Conservation (phyloP, 2,113 vertebrate genomes). For the Grammomys dolichurus region DNA sequence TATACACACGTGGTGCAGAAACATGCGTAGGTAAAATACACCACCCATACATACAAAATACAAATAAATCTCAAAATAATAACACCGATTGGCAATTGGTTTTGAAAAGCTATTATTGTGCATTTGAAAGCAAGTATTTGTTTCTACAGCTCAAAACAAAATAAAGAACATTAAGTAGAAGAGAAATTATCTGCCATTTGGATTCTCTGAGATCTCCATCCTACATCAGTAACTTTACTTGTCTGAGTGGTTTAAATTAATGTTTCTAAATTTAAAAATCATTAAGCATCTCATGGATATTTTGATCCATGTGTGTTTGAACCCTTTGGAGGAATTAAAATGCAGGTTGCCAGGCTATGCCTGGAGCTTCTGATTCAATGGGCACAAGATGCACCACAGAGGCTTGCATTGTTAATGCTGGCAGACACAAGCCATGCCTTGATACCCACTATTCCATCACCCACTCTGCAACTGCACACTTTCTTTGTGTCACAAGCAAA, state of each 20-base stretch:
- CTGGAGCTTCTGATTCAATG: background rate
- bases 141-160: conserved; percentile 9
- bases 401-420: background rate
- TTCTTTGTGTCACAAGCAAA: background rate
- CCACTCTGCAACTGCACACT: background rate
- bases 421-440: background rate
- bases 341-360: background rate
- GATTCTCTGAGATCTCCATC: background rate
- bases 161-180: background rate
- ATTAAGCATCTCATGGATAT: background rate
- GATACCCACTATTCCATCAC: background rate
- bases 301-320: background rate
- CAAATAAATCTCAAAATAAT: background rate
- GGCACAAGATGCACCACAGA: background rate
- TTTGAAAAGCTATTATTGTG: background rate
- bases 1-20: background rate
- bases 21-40: background rate
- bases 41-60: background rate
- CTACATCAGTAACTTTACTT: background rate
- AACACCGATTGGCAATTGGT: background rate
- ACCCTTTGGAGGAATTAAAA: background rate
- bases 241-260: background rate
- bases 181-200: background rate
- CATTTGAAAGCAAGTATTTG: background rate
- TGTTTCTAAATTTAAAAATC: background rate